Base-by-base conservation (phyloP, 2,888 invertebrate species). In the Tinea pellionella region DNA sequence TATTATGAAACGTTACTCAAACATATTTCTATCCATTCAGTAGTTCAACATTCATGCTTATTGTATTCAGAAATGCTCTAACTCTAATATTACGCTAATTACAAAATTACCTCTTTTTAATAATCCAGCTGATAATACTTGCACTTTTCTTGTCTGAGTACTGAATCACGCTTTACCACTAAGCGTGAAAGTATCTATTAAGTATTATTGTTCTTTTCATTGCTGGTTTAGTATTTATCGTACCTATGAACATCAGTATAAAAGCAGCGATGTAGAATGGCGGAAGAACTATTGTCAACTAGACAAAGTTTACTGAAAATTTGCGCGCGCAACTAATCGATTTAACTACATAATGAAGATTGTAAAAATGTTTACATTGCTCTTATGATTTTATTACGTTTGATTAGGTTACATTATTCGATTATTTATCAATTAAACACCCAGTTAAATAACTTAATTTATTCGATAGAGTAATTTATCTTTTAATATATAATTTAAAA, bases 251-350 rank as follows among this genome's bases (percentile, higher is more conserved):
- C 2, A 3, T 13, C 24, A 24, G 53, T 24, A 53, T 7, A 24
- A 12, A 53, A 53, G 19, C 53, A 24, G 53, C 24, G 24, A 53
- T 53, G 53, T 2, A 53, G 2, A 53, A 9, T 12, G 2, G 6
- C 9, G 4, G 4, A 53, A 24, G 2, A 24, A 6, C n/a, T 53
- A n/a, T 18, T 16, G 1, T 53, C 53, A 24, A 18, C 53, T 18
- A 19, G 19, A 53, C 24, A 53, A 53, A 24, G 6, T 18, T 53
- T 24, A 2, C 18, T 53, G 53, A 53, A 53, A 19, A 61, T 62
- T n/a, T 63, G 79, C 84, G 84, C 84, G 84, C 84, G 84, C 84
- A 85, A 62, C 69, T 67, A 70, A 85, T 85, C 82, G 84, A 85
- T 85, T 75, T 30, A 9, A 32, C 2, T 32, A 32, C 32, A 32